Percentiles rank a stretch among this genome's conserved stretches.
These are phyloP conservation scores for Nemapogon koenigi DNA, from an alignment of 2,888 invertebrate species.

Conservation along the genomic window DNA sequence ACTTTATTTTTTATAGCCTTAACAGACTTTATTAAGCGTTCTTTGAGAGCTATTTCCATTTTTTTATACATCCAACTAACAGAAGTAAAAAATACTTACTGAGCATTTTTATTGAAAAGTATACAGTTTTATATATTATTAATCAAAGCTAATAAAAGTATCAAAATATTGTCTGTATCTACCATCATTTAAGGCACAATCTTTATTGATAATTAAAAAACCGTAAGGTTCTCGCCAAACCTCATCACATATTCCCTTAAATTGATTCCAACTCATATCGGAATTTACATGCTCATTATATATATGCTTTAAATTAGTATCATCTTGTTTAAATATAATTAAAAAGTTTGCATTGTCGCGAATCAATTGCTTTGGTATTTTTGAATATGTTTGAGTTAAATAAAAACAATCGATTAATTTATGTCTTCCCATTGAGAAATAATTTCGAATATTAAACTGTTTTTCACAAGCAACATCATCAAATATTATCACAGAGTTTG, in stretches of 20 bases:
- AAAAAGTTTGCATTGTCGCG: slow-evolving; percentile 21
- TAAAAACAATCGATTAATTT: too few species aligned
- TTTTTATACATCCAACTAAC: too few species aligned
- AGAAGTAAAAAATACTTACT: too few species aligned
- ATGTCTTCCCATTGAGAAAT: too few species aligned
- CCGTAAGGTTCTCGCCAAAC: slow-evolving; percentile 14
- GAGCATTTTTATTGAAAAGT: too few species aligned
- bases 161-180: slow-evolving; percentile 16
- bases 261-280: slow-evolving; percentile 19
- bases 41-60: too few species aligned
- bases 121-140: neutral
- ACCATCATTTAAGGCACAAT: slow-evolving; percentile 18
- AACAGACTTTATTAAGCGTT: too few species aligned
- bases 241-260: slow-evolving; percentile 16
- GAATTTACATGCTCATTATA: too few species aligned
- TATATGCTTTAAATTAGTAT: too few species aligned
- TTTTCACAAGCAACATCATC: slow-evolving; percentile 22
- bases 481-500: slow-evolving; percentile 22
- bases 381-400: slow-evolving; percentile 22
- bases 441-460: too few species aligned
- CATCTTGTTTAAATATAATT: slow-evolving; percentile 22
- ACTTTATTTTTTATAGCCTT: too few species aligned
- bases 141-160: neutral
- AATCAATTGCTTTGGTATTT: slow-evolving; percentile 23
- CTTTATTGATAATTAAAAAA: slow-evolving; percentile 19